Conservation (phyloP, 1,140 invertebrate species). For the Gonioctena quinquepunctata region DNA sequence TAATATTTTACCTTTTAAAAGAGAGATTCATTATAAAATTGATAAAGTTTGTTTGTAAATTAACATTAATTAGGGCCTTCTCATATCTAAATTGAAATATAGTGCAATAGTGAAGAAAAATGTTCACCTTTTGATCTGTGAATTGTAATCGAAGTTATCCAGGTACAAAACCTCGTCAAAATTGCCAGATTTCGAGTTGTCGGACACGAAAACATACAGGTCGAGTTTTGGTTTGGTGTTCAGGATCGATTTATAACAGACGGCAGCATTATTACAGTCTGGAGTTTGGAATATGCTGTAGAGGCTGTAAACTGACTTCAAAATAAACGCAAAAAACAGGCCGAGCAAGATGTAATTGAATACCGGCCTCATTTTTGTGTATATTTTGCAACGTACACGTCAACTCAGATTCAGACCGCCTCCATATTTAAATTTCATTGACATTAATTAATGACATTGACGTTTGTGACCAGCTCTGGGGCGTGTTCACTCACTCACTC, state of each 20-base stretch:
- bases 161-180: constrained; percentile 37
- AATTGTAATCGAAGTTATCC: constrained; percentile 47
- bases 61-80: too few species aligned
- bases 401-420: background rate
- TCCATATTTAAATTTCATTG: background rate
- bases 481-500: too few species aligned
- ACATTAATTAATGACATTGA: background rate
- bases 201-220: constrained; percentile 45
- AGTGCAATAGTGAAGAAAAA: too few species aligned
- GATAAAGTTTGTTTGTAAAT: too few species aligned
- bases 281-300: constrained; percentile 46
- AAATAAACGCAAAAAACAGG: constrained; percentile 44
- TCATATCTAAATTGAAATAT: too few species aligned
- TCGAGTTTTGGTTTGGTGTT: constrained; percentile 50
- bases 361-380: constrained; percentile 37
- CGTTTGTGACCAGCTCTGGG: too few species aligned
- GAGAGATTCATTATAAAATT: too few species aligned
- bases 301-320: constrained; percentile 48
- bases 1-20: too few species aligned
- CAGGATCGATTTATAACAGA: constrained; percentile 49
- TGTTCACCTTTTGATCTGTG: constrained; percentile 44
- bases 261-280: constrained; percentile 39
- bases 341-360: constrained; percentile 38
- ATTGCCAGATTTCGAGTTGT: constrained; percentile 43
- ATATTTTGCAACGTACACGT: background rate